Percentiles rank a stretch among this genome's conserved stretches.
These are phyloP conservation scores for Parnassius mnemosyne DNA, from an alignment of 2,888 invertebrate species.

Conservation along the genomic window DNA sequence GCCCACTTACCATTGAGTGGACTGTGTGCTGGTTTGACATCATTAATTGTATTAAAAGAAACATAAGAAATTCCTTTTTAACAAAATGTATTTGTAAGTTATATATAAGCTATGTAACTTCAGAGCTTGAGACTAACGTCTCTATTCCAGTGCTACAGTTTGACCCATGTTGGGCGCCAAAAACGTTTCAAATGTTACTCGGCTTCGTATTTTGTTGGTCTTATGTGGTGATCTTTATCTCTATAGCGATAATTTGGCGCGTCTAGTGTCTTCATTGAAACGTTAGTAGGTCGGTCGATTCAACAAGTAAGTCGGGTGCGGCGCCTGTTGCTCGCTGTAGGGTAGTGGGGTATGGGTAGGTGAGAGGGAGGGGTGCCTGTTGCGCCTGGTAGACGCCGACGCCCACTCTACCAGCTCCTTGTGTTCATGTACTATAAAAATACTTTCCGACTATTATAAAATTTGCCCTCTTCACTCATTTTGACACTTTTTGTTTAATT, in stretches of 20 bases:
- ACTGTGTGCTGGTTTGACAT: too few relatives aligned
- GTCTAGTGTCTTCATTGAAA: slow-evolving; percentile 60
- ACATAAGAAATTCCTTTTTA: too few relatives aligned
- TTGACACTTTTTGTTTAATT: not conserved
- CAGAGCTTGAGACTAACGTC: too few relatives aligned
- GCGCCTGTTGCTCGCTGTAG: slow-evolving; percentile 71
- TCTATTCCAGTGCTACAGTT: slow-evolving; percentile 3
- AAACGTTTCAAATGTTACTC: slow-evolving; percentile 19
- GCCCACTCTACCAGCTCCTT: slow-evolving; percentile 54
- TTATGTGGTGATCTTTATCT: slow-evolving; percentile 28
- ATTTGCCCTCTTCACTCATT: slow-evolving; percentile 19
- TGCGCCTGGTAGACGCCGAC: slow-evolving; percentile 76
- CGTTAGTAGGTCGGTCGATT: slow-evolving; percentile 80
- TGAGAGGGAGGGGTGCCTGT: slow-evolving; percentile 68
- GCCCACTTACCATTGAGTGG: too few relatives aligned
- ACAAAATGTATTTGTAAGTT: too few relatives aligned
- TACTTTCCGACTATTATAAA: slow-evolving; percentile 64
- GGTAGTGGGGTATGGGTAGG: slow-evolving; percentile 33
- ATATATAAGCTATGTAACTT: too few relatives aligned
- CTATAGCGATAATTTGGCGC: slow-evolving; percentile 38
- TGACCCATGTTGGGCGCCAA: slow-evolving; percentile 2
- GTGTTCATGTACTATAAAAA: slow-evolving; percentile 55
- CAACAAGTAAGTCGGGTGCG: slow-evolving; percentile 75
- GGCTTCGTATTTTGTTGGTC: slow-evolving; percentile 12
- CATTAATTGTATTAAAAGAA: too few relatives aligned